A percentile compares a stretch with the other conserved stretches of the same genome.
phyloP scores from a whole-genome alignment of 2,797 vertebrate species.

The Chaetophractus vellerosus region DNA sequence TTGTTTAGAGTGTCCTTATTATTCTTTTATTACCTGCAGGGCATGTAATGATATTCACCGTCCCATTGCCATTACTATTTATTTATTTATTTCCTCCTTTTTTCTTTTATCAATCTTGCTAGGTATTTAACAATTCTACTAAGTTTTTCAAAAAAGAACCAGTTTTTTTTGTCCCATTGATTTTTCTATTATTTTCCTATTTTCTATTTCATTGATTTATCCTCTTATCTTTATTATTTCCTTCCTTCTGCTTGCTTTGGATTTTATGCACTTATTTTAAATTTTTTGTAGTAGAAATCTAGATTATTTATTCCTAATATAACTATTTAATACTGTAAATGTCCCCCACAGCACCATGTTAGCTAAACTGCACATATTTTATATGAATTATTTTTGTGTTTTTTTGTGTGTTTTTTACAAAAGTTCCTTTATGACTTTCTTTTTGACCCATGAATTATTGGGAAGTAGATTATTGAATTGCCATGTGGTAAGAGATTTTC shows the following conservation, averaged over 20 bases:
- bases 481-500: background rate
- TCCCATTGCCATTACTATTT: background rate
- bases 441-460: background rate
- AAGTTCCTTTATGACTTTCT: background rate
- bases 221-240: background rate
- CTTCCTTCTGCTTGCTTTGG: background rate
- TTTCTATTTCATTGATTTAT: background rate
- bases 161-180: background rate
- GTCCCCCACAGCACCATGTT: background rate
- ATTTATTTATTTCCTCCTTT: background rate
- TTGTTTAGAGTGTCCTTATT: background rate
- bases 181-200: background rate
- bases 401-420: background rate
- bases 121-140: background rate
- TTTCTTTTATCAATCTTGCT: background rate
- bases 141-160: background rate
- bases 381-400: background rate
- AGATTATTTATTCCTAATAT: background rate
- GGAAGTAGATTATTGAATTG: background rate
- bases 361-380: background rate
- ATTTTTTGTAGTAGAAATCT: background rate
- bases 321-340: background rate
- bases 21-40: background rate
- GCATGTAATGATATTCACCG: background rate
- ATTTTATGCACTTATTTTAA: background rate